Evolutionary conservation across 2,797 vertebrate genomes (phyloP).

Genomic region (Melanotaenia parkinsoni): DNA sequence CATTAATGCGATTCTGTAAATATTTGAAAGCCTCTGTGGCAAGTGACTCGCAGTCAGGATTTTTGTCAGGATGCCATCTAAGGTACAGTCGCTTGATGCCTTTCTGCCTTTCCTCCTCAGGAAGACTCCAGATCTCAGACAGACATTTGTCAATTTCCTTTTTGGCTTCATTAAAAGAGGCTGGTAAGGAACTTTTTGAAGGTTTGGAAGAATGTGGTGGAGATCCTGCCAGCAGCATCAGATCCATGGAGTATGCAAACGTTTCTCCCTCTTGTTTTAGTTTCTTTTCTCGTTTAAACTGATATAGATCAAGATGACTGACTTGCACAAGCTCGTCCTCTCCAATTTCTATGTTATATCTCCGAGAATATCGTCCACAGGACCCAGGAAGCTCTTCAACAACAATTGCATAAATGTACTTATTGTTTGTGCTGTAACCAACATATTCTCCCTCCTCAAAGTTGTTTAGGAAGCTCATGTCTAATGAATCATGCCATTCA

Average conservation of each 20-base stretch:
- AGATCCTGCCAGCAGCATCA: slow-evolving; percentile 27
- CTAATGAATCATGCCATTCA: slow-evolving; percentile 84
- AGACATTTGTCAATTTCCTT: slow-evolving; percentile 82
- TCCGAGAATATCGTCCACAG: slow-evolving; percentile 46
- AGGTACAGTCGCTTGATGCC: slow-evolving; percentile 83
- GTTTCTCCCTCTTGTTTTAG: slow-evolving; percentile 11
- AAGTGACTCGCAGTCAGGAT: slow-evolving; percentile 62
- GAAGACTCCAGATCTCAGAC: slow-evolving; percentile 78
- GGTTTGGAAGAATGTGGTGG: slow-evolving; percentile 27
- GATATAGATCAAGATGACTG: slow-evolving; percentile 81
- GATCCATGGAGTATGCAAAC: slow-evolving; percentile 45
- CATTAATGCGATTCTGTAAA: slow-evolving; percentile 71
- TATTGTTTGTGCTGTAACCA: slow-evolving; percentile 69
- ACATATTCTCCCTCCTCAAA: slow-evolving; percentile 85
- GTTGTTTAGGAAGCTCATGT: slow-evolving; percentile 84
- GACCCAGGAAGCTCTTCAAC: slow-evolving; percentile 68
- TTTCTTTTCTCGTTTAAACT: slow-evolving; percentile 78
- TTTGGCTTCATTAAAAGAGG: slow-evolving; percentile 79
- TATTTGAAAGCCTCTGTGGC: slow-evolving; percentile 82
- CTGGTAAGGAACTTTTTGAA: slow-evolving; percentile 48
- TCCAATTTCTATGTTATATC: slow-evolving; percentile 80
- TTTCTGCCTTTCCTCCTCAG: slow-evolving; percentile 72
- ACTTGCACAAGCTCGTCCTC: slow-evolving; percentile 70
- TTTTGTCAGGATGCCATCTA: slow-evolving; percentile 87
- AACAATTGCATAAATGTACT: slow-evolving; percentile 81